Base-by-base conservation (phyloP, 2,113 vertebrate species). In the Oryzias celebensis region DNA sequence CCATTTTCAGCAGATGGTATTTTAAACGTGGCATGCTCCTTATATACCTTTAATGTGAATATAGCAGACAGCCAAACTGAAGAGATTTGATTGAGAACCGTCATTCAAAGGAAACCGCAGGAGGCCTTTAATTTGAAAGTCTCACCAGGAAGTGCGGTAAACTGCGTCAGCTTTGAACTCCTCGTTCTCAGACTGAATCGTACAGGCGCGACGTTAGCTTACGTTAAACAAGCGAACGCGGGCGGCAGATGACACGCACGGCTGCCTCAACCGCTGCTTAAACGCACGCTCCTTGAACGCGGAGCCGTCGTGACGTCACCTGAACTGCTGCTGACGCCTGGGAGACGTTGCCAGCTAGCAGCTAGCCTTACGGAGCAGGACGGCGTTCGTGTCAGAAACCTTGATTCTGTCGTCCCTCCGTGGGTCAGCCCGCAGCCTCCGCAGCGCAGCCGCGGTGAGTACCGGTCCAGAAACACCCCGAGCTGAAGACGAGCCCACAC, bases 391-490 rank as follows among this genome's bases (percentile, higher is more conserved):
- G 58, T 70, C 24, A 26, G 61, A 1, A 20, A 55, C 61, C 13
- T 22, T 26, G 4, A 42, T 62, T 49, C 7, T 48, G n/a, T 2
- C 12, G 1, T 20, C 50, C 47, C 31, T 26, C 48, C 23, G 51
- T 16, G 41, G 64, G 31, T 18, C 68, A 16, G 44, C 20, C 53
- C 26, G 12, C 50, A 41, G 13, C 36, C 17, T 42, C 12, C 0
- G 46, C 23, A 20, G 51, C 45, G 55, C 42, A 65, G 26, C 57
- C 24, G 23, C 69, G 83, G 87, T 88, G 22, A 86, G 73, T 49
- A 36, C 36, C 10, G 15, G 14, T 10, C 13, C 7, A 1, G 4
- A 4, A 5, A 56, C 10, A 8, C 10, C 8, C 10, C 2, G 8
- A 36, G 3, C 8, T 28, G 20, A 18, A 2, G 18, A 22, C 54